A percentile compares a stretch with the other conserved stretches of the same genome.
Evolutionary conservation across 2,113 vertebrate species (phyloP).

Genomic region (Camelus bactrianus): DNA sequence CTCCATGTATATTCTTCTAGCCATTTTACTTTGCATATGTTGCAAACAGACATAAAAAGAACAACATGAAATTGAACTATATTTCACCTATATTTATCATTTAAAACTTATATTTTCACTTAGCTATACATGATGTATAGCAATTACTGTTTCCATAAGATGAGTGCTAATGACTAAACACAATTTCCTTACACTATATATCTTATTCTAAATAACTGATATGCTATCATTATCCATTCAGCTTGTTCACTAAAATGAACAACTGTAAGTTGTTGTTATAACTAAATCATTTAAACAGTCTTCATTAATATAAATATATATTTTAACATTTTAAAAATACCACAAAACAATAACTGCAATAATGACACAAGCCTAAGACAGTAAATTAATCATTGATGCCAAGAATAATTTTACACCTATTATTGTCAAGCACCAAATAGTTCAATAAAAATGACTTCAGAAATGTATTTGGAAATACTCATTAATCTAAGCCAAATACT

Average conservation of each 20-base stretch:
- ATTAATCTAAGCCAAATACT: background rate
- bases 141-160: background rate
- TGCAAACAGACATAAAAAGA: background rate
- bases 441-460: background rate
- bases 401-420: background rate
- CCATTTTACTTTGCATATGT: background rate
- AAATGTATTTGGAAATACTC: background rate
- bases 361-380: background rate
- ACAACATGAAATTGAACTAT: background rate
- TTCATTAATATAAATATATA: background rate
- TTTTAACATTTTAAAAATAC: constrained; percentile 21
- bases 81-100: background rate
- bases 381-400: background rate
- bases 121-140: background rate
- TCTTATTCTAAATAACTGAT: background rate
- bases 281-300: background rate
- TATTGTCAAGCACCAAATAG: background rate
- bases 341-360: background rate
- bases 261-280: background rate
- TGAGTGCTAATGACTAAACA: background rate
- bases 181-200: background rate
- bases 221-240: background rate
- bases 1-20: background rate
- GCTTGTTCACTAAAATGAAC: background rate
- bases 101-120: background rate